Base-by-base conservation (phyloP, 1,140 invertebrate genomes). In the Periplaneta americana region DNA sequence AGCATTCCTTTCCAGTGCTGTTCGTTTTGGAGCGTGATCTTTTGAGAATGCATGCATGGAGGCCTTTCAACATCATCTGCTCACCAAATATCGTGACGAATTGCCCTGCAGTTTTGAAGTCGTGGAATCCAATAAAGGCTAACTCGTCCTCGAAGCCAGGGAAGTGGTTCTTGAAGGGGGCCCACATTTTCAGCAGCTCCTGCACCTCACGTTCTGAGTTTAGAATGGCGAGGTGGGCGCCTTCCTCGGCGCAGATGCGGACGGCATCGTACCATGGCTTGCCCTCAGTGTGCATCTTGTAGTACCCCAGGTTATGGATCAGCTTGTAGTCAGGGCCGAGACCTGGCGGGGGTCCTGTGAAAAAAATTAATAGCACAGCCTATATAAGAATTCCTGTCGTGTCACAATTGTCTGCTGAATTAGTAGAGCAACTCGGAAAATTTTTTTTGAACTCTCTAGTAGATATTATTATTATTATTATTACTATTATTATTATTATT, bases 81-180 rank as follows among this genome's bases (percentile, higher is more conserved):
- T n/a, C n/a, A n/a, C n/a, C n/a, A n/a, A n/a, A n/a, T 48, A 89
- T 84, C 11, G 87, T 88, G 8, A 87, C 86, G 87, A 87, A 88
- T 17, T 88, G 87, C 34, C 86, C 86, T 80, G 88, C 87, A 34
- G 82, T 83, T 81, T 87, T 88, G 34, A 89, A 83, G 81, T 89
- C 88, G 80, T 89, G 87, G 76, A 87, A 85, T 1, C 87, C 88
- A 17, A 89, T 82, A 31, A 84, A 87, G 1, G 87, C 87, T 33
- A 86, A 83, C 17, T 86, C 80, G 1, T 81, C 48, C 66, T 86
- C 86, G 2, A 80, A 81, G 17, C 85, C 86, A 22, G 86, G 86
- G 75, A 84, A 87, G 31, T 86, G 80, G 0, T 83, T 83, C 9
- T 85, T 84, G 0, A 87, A 82, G 37, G 28, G 82, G 75, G 85